phyloP scores from a whole-genome alignment of 2,888 invertebrate species.

The Pammene aurita region DNA sequence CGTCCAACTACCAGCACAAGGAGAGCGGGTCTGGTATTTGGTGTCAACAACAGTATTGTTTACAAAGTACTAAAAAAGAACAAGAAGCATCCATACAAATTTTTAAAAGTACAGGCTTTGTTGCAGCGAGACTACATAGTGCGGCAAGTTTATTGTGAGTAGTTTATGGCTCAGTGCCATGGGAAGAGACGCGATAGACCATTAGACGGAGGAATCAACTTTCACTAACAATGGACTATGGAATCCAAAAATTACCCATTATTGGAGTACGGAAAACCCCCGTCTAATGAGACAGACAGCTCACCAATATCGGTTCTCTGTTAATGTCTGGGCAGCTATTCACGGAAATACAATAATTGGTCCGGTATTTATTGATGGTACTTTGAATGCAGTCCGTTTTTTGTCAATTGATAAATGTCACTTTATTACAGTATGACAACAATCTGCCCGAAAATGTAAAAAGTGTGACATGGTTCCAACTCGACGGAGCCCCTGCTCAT shows the following conservation, averaged over 20 bases:
- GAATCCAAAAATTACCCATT: slow-evolving; percentile 13
- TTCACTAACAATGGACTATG: slow-evolving; percentile 17
- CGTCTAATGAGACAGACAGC: slow-evolving; percentile 10
- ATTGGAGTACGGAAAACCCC: slow-evolving; percentile 12
- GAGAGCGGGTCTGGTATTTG: slow-evolving; percentile 11
- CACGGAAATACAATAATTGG: slow-evolving; percentile 14
- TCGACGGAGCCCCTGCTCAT: slow-evolving; percentile 29
- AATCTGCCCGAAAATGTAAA: background rate
- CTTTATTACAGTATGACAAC: background rate
- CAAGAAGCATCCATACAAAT: slow-evolving; percentile 2
- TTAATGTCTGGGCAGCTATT: slow-evolving; percentile 20
- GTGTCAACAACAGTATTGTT: slow-evolving; percentile 9
- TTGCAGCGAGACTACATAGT: background rate
- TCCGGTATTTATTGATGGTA: slow-evolving; percentile 14
- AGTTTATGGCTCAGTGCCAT: background rate
- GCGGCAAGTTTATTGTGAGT: slow-evolving; percentile 10
- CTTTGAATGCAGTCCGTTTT: slow-evolving; percentile 8
- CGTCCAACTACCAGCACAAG: slow-evolving; percentile 3
- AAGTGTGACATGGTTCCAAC: background rate
- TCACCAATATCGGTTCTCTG: slow-evolving; percentile 17
- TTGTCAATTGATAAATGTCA: slow-evolving; percentile 3
- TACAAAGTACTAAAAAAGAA: background rate
- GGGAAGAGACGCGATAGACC: background rate
- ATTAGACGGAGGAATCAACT: slow-evolving; percentile 12
- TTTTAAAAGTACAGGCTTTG: slow-evolving; percentile 11